Percentiles rank a stretch among this genome's conserved stretches.
phyloP scores from a whole-genome alignment of 2,888 invertebrate species.

The Cataglyphis rosenhaueri region DNA sequence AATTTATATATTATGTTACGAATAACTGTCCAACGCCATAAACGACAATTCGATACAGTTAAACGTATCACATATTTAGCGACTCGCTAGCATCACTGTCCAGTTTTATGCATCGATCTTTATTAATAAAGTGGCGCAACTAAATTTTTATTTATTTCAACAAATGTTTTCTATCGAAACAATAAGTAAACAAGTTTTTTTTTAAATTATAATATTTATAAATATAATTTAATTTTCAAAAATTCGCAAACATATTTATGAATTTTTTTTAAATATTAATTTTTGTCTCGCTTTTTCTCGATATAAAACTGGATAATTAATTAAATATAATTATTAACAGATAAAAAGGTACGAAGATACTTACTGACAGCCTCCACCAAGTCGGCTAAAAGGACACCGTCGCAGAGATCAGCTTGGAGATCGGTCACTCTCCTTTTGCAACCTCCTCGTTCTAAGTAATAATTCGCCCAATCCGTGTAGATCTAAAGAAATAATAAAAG shows the following conservation, averaged over 20 bases:
- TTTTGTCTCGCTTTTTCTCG: neutral
- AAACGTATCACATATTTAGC: constrained; percentile 47
- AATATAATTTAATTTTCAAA: neutral
- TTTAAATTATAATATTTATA: constrained; percentile 14
- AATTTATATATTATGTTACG: constrained; percentile 71
- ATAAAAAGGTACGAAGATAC: constrained; percentile 84
- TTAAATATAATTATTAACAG: neutral
- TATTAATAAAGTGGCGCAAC: neutral
- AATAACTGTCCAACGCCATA: constrained; percentile 75
- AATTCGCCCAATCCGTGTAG: constrained; percentile 99
- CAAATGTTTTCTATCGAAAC: neutral
- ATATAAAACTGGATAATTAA: neutral
- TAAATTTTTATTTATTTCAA: constrained; percentile 7
- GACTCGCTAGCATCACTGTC: neutral
- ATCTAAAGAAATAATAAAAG: constrained; percentile 88
- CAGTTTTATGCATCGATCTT: neutral
- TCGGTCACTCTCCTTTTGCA: constrained; percentile 94
- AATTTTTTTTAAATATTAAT: neutral
- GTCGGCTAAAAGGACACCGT: constrained; percentile 96
- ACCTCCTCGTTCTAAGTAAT: constrained; percentile 96
- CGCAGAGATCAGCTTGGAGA: constrained; percentile 96
- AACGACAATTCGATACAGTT: constrained; percentile 72
- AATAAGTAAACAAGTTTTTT: neutral
- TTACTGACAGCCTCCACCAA: constrained; percentile 98
- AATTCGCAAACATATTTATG: neutral